Conservation (phyloP, 1,140 invertebrate genomes). For the Charaxes varanes region DNA sequence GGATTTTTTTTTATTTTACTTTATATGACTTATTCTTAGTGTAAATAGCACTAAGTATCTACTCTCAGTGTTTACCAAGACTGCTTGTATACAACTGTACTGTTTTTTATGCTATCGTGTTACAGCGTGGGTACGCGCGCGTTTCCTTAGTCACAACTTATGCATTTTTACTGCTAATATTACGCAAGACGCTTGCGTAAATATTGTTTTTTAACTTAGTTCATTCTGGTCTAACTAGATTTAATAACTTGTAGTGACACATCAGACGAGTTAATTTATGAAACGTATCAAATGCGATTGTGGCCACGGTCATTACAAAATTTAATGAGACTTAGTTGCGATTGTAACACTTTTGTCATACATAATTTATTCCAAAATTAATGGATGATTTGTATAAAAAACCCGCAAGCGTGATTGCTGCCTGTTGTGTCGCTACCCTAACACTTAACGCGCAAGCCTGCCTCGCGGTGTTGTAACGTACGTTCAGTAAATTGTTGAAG, state of each 20-base stretch:
- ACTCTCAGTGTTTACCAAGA: slow-evolving; percentile 72
- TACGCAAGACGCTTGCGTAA: slow-evolving; percentile 52
- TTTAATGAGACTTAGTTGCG: too few species aligned
- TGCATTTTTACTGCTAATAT: slow-evolving; percentile 71
- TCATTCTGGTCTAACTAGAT: slow-evolving; percentile 55
- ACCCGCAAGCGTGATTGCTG: too few species aligned
- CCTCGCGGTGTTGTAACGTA: background rate
- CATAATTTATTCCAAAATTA: too few species aligned
- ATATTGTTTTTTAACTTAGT: slow-evolving; percentile 40
- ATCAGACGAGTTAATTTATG: too few species aligned
- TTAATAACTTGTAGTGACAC: slow-evolving; percentile 37
- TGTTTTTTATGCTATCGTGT: slow-evolving; percentile 66
- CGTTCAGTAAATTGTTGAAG: slow-evolving; percentile 9
- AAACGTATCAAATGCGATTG: too few species aligned
- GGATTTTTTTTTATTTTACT: slow-evolving; percentile 62
- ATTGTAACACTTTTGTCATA: too few species aligned
- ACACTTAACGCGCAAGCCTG: background rate
- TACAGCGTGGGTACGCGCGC: slow-evolving; percentile 34
- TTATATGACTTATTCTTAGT: slow-evolving; percentile 63
- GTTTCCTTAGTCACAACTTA: slow-evolving; percentile 67
- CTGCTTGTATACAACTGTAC: slow-evolving; percentile 71
- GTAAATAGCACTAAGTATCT: slow-evolving; percentile 68
- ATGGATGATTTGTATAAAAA: too few species aligned
- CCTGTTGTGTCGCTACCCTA: too few species aligned
- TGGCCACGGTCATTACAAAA: too few species aligned